These are phyloP conservation scores for Pelochelys cantorii DNA, from an alignment of 2,797 vertebrate species.

Conservation along the genomic window DNA sequence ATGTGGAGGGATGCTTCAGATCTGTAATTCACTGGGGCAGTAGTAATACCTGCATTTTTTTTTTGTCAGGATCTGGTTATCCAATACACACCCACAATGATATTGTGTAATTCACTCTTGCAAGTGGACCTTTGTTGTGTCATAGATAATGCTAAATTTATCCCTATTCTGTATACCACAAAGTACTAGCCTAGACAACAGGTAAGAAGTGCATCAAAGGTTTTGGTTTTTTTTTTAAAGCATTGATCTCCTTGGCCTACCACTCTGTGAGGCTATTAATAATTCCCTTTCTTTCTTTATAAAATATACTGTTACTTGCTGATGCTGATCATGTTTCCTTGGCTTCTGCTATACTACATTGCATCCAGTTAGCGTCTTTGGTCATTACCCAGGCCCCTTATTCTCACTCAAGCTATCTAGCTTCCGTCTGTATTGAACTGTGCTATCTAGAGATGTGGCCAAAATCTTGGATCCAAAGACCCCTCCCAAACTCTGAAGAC, in stretches of 20 bases:
- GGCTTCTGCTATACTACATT: background rate
- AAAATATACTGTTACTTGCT: conserved; percentile 28
- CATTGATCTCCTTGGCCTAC: conserved; percentile 45
- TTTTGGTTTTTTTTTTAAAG: conserved; percentile 14
- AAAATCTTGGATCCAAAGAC: background rate
- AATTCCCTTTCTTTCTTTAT: background rate
- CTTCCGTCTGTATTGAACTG: background rate
- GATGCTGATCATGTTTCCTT: background rate
- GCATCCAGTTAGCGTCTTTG: background rate
- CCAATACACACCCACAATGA: background rate
- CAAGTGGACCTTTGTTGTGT: background rate
- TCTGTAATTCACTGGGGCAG: background rate
- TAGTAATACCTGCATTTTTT: background rate
- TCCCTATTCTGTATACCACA: background rate
- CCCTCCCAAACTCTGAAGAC: background rate
- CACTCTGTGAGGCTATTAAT: conserved; percentile 32
- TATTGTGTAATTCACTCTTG: background rate
- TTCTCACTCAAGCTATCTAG: background rate
- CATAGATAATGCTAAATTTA: background rate
- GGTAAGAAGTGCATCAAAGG: conserved; percentile 51
- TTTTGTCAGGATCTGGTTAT: background rate
- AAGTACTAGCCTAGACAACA: background rate
- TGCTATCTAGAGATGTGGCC: background rate
- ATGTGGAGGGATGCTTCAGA: background rate
- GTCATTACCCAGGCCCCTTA: background rate